Percentiles rank a stretch among this genome's conserved stretches.
These are phyloP conservation scores for Microcebus tavaratra DNA, from an alignment of 2,113 vertebrate genomes.

Conservation along the genomic window DNA sequence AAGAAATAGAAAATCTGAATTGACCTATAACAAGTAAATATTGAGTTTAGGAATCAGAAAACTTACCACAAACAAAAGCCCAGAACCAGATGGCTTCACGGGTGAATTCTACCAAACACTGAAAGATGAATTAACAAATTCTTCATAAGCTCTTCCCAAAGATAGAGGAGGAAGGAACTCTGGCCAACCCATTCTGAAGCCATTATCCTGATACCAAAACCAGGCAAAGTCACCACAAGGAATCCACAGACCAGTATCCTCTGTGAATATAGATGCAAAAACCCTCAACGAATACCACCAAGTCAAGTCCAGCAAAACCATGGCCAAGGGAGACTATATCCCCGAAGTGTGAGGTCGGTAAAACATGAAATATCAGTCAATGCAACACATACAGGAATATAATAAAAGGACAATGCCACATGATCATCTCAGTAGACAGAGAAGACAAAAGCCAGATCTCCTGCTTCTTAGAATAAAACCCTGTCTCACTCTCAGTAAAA, in stretches of 20 bases:
- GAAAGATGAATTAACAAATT: constrained; percentile 49
- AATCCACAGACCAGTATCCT: neutral
- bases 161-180: neutral
- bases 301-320: neutral
- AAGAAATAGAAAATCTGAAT: constrained; percentile 31
- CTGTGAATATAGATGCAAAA: neutral
- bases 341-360: constrained; percentile 31
- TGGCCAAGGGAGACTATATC: neutral
- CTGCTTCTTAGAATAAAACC: neutral
- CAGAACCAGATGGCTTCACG: constrained; percentile 58
- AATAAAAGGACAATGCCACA: neutral
- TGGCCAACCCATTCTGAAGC: neutral
- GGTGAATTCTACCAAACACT: constrained; percentile 47
- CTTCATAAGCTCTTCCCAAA: constrained; percentile 40
- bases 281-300: neutral
- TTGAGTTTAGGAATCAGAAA: constrained; percentile 43
- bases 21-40: constrained; percentile 55
- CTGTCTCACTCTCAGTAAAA: neutral
- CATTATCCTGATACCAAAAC: neutral
- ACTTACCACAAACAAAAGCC: constrained; percentile 44
- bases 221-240: neutral
- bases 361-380: neutral
- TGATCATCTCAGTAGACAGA: neutral
- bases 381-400: neutral
- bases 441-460: neutral